Percentiles rank a stretch among this genome's conserved stretches.
These are phyloP conservation scores for Burhinus oedicnemus DNA, from an alignment of 2,113 vertebrate genomes.

Conservation along the genomic window DNA sequence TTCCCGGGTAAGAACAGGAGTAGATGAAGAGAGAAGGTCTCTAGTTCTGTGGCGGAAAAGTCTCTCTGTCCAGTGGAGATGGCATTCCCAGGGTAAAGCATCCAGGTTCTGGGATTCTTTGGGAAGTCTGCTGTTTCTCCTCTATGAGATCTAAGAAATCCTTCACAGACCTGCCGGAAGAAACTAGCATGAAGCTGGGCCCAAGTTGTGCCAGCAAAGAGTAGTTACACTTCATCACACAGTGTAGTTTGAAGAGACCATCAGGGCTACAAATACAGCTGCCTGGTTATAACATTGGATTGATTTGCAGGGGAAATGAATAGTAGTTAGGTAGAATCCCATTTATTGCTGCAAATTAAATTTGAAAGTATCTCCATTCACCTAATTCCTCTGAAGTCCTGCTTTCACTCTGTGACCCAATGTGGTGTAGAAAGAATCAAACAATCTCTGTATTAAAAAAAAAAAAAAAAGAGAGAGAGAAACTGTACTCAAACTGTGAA, in stretches of 20 bases:
- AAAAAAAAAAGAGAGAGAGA: not conserved
- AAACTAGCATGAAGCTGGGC: not conserved
- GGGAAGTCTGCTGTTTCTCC: not conserved
- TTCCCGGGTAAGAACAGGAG: not conserved
- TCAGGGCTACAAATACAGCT: not conserved
- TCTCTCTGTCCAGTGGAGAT: not conserved
- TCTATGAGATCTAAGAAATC: not conserved
- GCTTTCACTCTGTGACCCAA: not conserved
- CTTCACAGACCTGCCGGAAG: not conserved
- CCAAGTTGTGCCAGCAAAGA: not conserved
- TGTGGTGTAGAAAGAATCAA: not conserved
- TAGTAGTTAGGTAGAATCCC: not conserved
- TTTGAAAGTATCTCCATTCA: not conserved
- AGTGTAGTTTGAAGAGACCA: not conserved
- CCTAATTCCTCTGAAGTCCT: conserved; percentile 1
- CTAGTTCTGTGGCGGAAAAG: not conserved
- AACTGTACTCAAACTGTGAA: not conserved
- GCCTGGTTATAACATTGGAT: not conserved
- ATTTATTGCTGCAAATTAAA: not conserved
- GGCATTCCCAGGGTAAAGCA: not conserved
- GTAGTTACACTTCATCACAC: not conserved
- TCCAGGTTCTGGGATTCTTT: not conserved
- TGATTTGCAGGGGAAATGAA: not conserved
- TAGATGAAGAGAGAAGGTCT: not conserved
- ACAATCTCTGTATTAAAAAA: not conserved